phyloP scores from a whole-genome alignment of 2,113 vertebrate genomes.

The Oenanthe melanoleuca region DNA sequence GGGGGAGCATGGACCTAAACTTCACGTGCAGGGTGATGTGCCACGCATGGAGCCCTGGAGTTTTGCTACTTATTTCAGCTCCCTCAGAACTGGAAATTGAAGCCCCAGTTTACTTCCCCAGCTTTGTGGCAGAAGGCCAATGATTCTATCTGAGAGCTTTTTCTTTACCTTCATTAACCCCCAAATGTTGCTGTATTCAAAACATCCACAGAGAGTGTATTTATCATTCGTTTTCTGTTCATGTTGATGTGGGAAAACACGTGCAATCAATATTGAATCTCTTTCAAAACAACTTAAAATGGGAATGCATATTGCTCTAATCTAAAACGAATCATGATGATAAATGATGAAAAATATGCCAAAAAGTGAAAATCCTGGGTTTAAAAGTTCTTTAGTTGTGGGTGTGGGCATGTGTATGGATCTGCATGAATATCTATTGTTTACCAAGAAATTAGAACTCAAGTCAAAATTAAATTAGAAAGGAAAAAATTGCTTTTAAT shows the following conservation, averaged over 20 bases:
- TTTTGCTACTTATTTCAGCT: neutral
- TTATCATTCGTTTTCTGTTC: slow-evolving; percentile 60
- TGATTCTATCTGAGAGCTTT: slow-evolving; percentile 37
- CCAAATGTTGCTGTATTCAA: slow-evolving; percentile 48
- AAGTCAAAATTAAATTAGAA: neutral
- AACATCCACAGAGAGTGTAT: slow-evolving; percentile 34
- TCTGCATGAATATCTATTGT: neutral
- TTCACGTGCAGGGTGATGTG: neutral
- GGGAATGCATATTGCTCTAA: slow-evolving; percentile 53
- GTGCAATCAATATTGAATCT: slow-evolving; percentile 58
- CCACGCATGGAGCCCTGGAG: neutral
- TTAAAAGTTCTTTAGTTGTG: neutral
- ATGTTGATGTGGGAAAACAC: slow-evolving; percentile 64
- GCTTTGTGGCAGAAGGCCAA: slow-evolving; percentile 60
- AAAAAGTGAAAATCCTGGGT: slow-evolving; percentile 31
- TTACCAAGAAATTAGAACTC: neutral
- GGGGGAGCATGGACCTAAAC: neutral
- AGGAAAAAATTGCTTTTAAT: neutral
- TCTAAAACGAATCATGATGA: slow-evolving; percentile 56
- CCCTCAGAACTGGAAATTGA: slow-evolving; percentile 17
- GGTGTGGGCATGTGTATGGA: neutral
- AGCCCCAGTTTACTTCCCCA: neutral
- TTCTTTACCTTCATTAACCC: slow-evolving; percentile 67
- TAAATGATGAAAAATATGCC: slow-evolving; percentile 51
- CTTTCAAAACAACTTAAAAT: slow-evolving; percentile 59